phyloP scores from a whole-genome alignment of 2,113 vertebrate genomes.

The Dasyornis broadbenti region DNA sequence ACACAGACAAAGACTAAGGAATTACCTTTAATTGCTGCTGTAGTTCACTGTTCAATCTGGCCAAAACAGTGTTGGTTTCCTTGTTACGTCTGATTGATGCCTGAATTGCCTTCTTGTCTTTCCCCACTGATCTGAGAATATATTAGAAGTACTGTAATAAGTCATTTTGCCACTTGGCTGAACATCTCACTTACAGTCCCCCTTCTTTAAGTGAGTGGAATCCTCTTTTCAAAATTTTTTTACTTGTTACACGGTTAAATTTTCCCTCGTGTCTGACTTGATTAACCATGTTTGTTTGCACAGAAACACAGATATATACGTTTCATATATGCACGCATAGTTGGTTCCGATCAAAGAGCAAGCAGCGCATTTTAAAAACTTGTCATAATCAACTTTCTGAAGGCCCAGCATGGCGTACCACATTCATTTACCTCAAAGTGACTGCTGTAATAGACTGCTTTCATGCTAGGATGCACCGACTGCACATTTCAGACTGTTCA shows the following conservation, averaged over 20 bases:
- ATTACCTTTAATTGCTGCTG: conserved; percentile 97
- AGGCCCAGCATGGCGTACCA: background rate
- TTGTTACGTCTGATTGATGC: conserved; percentile 99
- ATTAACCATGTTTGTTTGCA: background rate
- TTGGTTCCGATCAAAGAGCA: background rate
- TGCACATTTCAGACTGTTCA: background rate
- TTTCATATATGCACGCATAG: background rate
- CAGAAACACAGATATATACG: background rate
- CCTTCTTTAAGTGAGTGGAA: background rate
- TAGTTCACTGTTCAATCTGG: conserved; percentile 96
- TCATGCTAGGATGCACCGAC: background rate
- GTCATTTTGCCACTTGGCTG: background rate
- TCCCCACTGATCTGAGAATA: conserved; percentile 88
- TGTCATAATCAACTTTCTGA: background rate
- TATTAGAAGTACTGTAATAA: background rate
- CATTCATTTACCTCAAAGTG: background rate
- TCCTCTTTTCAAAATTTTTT: background rate
- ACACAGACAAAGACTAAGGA: background rate
- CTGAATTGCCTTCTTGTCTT: conserved; percentile 98
- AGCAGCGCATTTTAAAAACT: background rate
- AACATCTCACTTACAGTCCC: background rate
- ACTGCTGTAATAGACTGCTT: background rate
- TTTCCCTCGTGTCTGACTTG: background rate
- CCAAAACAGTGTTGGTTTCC: conserved; percentile 97
- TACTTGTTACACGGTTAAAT: background rate